Percentiles rank a stretch among this genome's conserved stretches.
These are phyloP conservation scores for Campylomormyrus numenius DNA, from an alignment of 2,113 vertebrate species.

Conservation along the genomic window DNA sequence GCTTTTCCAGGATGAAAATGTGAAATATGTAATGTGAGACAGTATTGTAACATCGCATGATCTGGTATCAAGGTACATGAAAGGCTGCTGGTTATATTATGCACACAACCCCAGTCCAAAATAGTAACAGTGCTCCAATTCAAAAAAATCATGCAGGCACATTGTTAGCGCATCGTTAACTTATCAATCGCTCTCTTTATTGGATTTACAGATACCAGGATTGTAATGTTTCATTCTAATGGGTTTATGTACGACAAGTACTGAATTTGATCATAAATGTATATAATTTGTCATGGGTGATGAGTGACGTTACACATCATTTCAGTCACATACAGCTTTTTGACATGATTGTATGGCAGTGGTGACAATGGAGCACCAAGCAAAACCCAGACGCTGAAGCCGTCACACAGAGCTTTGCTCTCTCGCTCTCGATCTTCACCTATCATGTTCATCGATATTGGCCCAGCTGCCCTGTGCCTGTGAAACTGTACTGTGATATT, in stretches of 20 bases:
- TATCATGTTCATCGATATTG: constrained; percentile 25
- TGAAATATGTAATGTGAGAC: neutral
- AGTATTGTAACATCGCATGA: neutral
- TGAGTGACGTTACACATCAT: neutral
- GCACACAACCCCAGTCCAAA: neutral
- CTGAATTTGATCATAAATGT: neutral
- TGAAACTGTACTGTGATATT: constrained; percentile 35
- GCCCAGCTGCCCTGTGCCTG: constrained; percentile 35
- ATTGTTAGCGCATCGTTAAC: neutral
- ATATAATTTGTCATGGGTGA: neutral
- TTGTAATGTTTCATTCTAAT: neutral
- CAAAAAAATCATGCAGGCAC: neutral
- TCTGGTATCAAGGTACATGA: neutral
- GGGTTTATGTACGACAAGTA: neutral
- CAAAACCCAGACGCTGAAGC: constrained; percentile 24
- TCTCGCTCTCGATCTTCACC: constrained; percentile 12
- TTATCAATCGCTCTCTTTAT: neutral
- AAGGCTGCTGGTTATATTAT: neutral
- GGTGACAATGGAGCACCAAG: neutral
- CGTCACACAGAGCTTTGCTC: constrained; percentile 14
- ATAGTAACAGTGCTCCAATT: neutral
- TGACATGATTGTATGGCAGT: neutral
- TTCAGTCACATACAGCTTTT: neutral
- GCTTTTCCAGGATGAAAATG: neutral
- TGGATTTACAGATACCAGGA: neutral